phyloP scores from a whole-genome alignment of 2,797 vertebrate genomes.

The Ptychadena robeensis region DNA sequence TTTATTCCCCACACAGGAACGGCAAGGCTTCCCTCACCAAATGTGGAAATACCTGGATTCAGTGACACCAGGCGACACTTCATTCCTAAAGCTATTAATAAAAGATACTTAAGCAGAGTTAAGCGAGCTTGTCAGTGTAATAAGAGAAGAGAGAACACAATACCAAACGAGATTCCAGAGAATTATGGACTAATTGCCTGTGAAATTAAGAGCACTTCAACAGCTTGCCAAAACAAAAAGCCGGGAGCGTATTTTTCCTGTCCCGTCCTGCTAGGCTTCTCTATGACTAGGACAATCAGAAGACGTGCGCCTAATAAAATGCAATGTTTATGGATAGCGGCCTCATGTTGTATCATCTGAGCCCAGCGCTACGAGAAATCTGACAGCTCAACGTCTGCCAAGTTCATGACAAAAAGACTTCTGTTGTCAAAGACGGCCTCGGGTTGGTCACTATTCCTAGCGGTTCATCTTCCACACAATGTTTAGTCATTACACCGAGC shows the following conservation, averaged over 20 bases:
- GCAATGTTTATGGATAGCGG: neutral
- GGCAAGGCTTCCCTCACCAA: conserved; percentile 4
- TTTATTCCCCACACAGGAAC: neutral
- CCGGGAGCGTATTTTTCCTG: conserved; percentile 32
- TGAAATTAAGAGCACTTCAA: conserved; percentile 53
- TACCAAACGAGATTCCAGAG: conserved; percentile 48
- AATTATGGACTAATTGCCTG: conserved; percentile 59
- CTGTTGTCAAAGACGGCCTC: neutral
- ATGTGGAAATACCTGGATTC: neutral
- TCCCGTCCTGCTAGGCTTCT: conserved; percentile 7
- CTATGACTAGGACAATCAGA: neutral
- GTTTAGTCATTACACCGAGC: neutral
- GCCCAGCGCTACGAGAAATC: neutral
- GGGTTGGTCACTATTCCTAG: neutral
- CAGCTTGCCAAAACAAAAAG: conserved; percentile 52
- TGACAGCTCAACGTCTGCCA: conserved; percentile 22
- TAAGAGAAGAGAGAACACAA: conserved; percentile 47
- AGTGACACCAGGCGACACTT: neutral
- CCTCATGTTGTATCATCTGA: conserved; percentile 18
- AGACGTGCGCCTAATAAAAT: conserved; percentile 1
- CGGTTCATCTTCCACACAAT: neutral
- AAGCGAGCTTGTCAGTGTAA: conserved; percentile 46
- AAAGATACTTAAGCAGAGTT: conserved; percentile 46
- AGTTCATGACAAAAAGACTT: neutral
- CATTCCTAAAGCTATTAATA: conserved; percentile 36